phyloP scores from a whole-genome alignment of 1,140 invertebrate species.

The Philopotamus ludificatus region DNA sequence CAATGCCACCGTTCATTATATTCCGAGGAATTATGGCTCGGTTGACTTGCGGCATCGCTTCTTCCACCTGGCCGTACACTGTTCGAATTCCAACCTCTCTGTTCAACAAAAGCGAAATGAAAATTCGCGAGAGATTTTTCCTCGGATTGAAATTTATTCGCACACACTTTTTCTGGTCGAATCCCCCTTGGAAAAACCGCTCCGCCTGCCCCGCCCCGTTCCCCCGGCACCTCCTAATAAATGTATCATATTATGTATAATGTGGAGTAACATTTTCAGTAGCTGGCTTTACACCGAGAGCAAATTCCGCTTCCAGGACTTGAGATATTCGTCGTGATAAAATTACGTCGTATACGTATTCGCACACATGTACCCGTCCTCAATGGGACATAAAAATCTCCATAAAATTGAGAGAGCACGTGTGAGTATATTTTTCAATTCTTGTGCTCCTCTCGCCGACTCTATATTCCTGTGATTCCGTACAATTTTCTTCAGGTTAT shows the following conservation, averaged over 20 bases:
- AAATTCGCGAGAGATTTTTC: background rate
- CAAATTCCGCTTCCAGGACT: slow-evolving; percentile 6
- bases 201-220: background rate
- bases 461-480: background rate
- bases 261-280: slow-evolving; percentile 2
- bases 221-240: background rate
- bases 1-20: background rate
- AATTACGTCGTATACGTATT: slow-evolving; percentile 6
- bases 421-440: slow-evolving; percentile 7
- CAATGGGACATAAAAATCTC: slow-evolving; percentile 7
- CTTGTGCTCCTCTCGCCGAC: background rate
- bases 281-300: background rate
- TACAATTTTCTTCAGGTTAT: too few species aligned
- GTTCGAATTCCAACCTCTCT: too few species aligned
- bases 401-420: slow-evolving; percentile 11
- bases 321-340: slow-evolving; percentile 9
- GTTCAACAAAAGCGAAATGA: background rate
- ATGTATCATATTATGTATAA: slow-evolving; percentile 11
- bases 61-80: background rate
- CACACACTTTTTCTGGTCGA: background rate
- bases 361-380: slow-evolving; percentile 1
- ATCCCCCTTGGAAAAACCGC: background rate
- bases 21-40: background rate
- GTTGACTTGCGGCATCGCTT: background rate
- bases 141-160: background rate